Conservation (phyloP, 2,888 invertebrate genomes). For the Ctena decussata region DNA sequence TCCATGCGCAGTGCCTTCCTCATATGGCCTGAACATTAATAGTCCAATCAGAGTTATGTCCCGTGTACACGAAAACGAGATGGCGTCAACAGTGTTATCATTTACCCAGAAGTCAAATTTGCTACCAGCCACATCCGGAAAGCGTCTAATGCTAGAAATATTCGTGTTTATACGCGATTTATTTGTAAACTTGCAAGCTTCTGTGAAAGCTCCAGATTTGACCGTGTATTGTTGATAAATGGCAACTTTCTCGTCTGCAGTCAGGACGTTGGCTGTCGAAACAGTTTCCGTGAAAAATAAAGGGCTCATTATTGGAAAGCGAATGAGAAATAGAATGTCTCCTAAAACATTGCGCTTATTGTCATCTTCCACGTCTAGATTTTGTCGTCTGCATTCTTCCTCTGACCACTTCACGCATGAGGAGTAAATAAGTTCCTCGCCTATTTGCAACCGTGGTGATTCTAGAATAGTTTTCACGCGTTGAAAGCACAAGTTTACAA, state of each 20-base stretch:
- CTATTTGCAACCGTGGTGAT: conserved; percentile 90
- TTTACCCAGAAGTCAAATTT: conserved; percentile 64
- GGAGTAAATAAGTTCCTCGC: conserved; percentile 76
- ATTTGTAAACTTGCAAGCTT: conserved; percentile 22
- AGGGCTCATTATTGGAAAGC: conserved; percentile 72
- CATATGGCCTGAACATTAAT: conserved; percentile 50
- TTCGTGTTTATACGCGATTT: conserved; percentile 31
- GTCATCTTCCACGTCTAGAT: conserved; percentile 42
- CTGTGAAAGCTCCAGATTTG: not conserved
- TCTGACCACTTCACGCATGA: conserved; percentile 71
- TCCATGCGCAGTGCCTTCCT: conserved; percentile 50
- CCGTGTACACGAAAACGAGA: conserved; percentile 47
- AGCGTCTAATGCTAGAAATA: conserved; percentile 34
- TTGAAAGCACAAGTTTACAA: conserved; percentile 90
- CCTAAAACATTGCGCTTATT: conserved; percentile 64
- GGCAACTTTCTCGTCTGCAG: conserved; percentile 88
- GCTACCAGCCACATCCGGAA: conserved; percentile 49
- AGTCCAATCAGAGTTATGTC: conserved; percentile 51
- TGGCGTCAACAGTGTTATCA: conserved; percentile 56
- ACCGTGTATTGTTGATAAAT: conserved; percentile 66
- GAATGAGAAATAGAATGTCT: conserved; percentile 68
- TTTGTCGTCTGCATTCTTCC: conserved; percentile 64
- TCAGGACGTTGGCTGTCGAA: conserved; percentile 88
- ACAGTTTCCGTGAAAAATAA: conserved; percentile 90
- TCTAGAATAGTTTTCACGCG: conserved; percentile 90